Base-by-base conservation (phyloP, 1,140 invertebrate genomes). In the Drosophila jambulina region DNA sequence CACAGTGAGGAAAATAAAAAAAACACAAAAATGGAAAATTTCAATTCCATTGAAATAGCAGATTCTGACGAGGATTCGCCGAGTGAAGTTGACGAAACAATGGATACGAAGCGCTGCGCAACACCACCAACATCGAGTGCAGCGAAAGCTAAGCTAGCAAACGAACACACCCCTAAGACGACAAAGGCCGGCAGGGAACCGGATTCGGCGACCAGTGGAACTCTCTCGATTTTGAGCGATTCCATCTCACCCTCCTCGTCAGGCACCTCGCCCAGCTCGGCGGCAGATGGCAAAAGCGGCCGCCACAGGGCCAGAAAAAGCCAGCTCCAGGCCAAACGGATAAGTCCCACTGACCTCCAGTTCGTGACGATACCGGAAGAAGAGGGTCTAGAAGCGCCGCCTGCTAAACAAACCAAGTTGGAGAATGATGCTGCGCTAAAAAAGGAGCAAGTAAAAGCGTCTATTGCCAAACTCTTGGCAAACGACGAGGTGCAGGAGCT, bases 21-120 rank as follows among this genome's bases (percentile, higher is more conserved):
- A 58, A 25, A 42, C 19, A 29, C 8, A 46, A 63, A 9, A 48
- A 67, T 70, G 67, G 36, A 38, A 8, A 23, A 34, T 15, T 53
- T 34, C 21, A 74, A 80, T 49, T 59, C 71, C 0, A 87, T 87
- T 57, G 84, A 88, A 84, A 84, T 87, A 17, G 27, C 75, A 6
- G 84, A 88, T n/a, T 83, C 84, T 25, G 83, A 87, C 15, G 82
- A 85, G n/a, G 82, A 85, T 13, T 53, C 53, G 43, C 19, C 54
- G 13, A 54, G 19, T 10, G 36, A 34, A 12, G 42, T 25, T 19
- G 79, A 36, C 10, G 34, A 53, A 1, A 15, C 45, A 13, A 34
- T 29, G 25, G 57, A 53, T n/a, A 12, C 61, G 53, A 59, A 63
- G 7, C 36, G 43, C 15, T 40, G 27, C 9, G 21, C 36, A 8